These are phyloP conservation scores for Ptychodera flava DNA, from an alignment of 35 echinoderm and acorn worm species.

Conservation along the genomic window DNA sequence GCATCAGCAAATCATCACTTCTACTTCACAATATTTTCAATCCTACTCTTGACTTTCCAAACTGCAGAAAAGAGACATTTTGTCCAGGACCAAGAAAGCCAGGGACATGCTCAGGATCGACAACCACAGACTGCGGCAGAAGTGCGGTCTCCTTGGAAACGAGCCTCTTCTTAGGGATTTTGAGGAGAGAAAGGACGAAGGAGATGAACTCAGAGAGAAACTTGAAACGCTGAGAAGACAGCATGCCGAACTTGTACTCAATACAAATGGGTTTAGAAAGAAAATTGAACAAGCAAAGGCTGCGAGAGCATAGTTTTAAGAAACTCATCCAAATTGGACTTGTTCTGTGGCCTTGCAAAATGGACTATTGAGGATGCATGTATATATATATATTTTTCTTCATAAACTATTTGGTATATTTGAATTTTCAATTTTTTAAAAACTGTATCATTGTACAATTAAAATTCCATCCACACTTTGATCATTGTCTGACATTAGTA, in stretches of 20 bases:
- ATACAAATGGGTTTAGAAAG: constrained; percentile 62
- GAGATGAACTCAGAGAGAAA: constrained; percentile 52
- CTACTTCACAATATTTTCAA: too few relatives aligned
- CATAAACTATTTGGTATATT: not conserved
- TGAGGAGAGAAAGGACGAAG: constrained; percentile 96
- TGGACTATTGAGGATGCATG: too few relatives aligned
- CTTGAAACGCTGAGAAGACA: constrained; percentile 71
- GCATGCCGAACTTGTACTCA: constrained; percentile 79
- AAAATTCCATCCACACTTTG: too few relatives aligned
- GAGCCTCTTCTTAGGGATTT: constrained; percentile 67
- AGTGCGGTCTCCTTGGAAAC: constrained; percentile 79
- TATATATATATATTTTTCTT: too few relatives aligned
- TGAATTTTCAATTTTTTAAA: constrained; percentile 5
- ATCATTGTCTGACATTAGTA: too few relatives aligned
- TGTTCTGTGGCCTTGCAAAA: too few relatives aligned
- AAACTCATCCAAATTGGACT: too few relatives aligned
- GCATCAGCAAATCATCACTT: too few relatives aligned
- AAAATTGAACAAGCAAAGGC: constrained; percentile 79
- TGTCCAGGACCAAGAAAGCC: constrained; percentile 89
- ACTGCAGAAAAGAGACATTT: constrained; percentile 76
- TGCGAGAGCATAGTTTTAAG: constrained; percentile 6
- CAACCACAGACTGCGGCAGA: constrained; percentile 76
- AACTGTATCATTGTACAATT: too few relatives aligned
- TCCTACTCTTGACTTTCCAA: too few relatives aligned
- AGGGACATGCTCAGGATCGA: constrained; percentile 79